Base-by-base conservation (phyloP, 2,113 vertebrate genomes). In the Neolamprologus ventralis region DNA sequence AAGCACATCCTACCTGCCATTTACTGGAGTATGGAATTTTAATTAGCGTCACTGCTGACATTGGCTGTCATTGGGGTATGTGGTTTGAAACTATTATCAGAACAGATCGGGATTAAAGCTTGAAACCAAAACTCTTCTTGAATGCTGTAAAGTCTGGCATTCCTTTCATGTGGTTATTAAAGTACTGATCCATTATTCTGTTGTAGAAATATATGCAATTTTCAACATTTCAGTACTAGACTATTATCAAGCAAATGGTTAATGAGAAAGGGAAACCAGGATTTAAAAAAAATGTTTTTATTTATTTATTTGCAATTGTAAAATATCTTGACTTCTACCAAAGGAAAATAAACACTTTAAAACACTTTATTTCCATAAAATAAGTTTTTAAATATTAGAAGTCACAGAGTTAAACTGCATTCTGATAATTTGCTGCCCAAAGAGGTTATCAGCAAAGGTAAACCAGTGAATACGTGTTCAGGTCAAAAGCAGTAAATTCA, bases 11-110 rank as follows among this genome's bases (percentile, higher is more conserved):
- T 78, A 33, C 45, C 26, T 51, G 45, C 73, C 10, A 31, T 78
- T 78, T 78, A 78, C 45, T 88, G 60, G 31, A 55, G 21, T 7
- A 33, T 19, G n/a, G 89, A 73, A 73, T 80, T 81, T 87, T 55
- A 87, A 90, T 85, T 80, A 21, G 51, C 3, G 4, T 6, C 54
- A 5, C 35, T 57, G 40, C 37, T 80, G 73, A 47, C 33, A 71
- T 45, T 45, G 19, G 40, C 37, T 83, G 68, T 87, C 17, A 28
- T 57, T 83, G 40, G 11, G 10, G 19, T 58, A 35, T 79, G 53
- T 33, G 55, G 31, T 57, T 85, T 49, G 7, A 80, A 33, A 13
- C 19, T 10, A 14, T 78, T 31, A 47, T 13, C 40, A 35, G n/a
- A 11, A 37, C 2, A 75, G 63, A 84, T 6, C 3, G 45, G 51